Evolutionary conservation across 2,888 invertebrate species (phyloP), one percentile per base, ranked within the genome.

Genomic region (Perizoma affinitatum): DNA sequence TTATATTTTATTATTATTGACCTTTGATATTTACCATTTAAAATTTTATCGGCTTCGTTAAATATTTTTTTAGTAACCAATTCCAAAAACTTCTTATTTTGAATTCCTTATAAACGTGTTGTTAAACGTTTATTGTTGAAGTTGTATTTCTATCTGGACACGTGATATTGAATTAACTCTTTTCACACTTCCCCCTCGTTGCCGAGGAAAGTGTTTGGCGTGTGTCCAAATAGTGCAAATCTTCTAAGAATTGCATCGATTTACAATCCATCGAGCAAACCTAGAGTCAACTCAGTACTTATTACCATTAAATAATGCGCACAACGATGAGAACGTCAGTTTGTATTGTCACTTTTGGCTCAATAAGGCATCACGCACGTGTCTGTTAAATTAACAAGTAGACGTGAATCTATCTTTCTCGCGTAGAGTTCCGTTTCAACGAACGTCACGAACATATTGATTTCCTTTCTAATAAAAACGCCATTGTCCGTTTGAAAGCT

Each of bases 401-500:
- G 67, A 69, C 71, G 64, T 70, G 67, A 71, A 71, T 59, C 65
- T 65, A 63, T 63, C 47, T 53, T 58, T 63, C 53, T 61, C 45
- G 48, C 60, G 69, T 63, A 63, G 64, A 68, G 68, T 74, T 73
- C 72, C 69, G 72, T 74, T 72, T 73, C 71, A 35, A 45, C 69
- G 68, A 76, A 72, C 75, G 74, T 82, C 79, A 82, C 80, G 78
- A 83, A 77, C 73, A 75, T 86, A 88, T 88, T 83, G 87, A 88
- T 89, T 85, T 84, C 82, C 80, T 84, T 86, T 86, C 79, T 74
- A 79, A 81, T 83, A 83, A 85, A 87, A 82, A 83, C 79, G 69
- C 70, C 74, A 84, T 88, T 88, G 87, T 88, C 79, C 81, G 77
- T 85, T 87, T 83, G 81, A 87, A 88, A 87, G 86, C 85, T 84